These are phyloP conservation scores for Barnardius zonarius DNA, from an alignment of 2,113 vertebrate genomes.

Conservation along the genomic window DNA sequence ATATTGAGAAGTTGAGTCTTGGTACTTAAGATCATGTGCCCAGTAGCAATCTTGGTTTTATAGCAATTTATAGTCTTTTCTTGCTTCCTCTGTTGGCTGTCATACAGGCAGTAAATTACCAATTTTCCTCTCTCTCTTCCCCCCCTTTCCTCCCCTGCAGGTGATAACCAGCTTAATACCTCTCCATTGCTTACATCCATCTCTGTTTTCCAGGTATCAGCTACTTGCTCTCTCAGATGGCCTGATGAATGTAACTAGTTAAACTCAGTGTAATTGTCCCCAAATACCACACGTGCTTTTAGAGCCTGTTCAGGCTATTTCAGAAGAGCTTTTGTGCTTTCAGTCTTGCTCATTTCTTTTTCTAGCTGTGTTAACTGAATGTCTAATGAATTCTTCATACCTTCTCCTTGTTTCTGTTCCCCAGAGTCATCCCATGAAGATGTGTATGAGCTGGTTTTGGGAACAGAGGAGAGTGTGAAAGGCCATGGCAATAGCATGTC, in stretches of 20 bases:
- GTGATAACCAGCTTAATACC: neutral
- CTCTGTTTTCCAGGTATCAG: neutral
- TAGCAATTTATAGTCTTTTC: neutral
- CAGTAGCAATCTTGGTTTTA: neutral
- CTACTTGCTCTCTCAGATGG: neutral
- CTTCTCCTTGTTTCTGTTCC: neutral
- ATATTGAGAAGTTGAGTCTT: neutral
- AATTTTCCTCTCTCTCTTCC: neutral
- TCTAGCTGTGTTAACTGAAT: neutral
- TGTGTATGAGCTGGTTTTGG: neutral
- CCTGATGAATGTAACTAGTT: neutral
- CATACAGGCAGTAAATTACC: neutral
- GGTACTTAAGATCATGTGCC: neutral
- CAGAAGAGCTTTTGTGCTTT: neutral
- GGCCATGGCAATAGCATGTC: neutral
- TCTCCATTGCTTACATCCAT: neutral
- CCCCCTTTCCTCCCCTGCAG: neutral
- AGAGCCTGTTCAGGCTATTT: neutral
- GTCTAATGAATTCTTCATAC: neutral
- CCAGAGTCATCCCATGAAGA: neutral
- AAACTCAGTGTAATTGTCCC: neutral
- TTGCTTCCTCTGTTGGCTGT: neutral
- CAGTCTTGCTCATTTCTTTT: neutral
- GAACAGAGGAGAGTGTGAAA: neutral
- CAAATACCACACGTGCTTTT: neutral